Evolutionary conservation across 1,140 invertebrate species (phyloP).

Genomic region (Leucophenga varia): DNA sequence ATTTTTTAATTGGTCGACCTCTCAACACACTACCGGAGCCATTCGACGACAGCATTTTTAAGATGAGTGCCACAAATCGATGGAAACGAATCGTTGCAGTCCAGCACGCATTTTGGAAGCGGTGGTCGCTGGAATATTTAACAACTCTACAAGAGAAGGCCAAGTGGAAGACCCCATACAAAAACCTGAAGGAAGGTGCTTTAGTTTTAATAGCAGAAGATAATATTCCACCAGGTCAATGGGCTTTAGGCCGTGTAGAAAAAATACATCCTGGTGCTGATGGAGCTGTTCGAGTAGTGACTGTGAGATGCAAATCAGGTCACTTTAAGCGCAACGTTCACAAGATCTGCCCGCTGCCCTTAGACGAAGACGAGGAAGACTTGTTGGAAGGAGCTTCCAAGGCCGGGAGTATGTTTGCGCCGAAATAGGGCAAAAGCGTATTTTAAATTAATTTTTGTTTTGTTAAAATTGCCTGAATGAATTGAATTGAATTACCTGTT

Average conservation of each 20-base stretch:
- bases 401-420: slow-evolving; percentile 1
- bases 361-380: not conserved
- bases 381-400: slow-evolving; percentile 6
- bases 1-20: slow-evolving; percentile 2
- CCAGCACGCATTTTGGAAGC: slow-evolving; percentile 21
- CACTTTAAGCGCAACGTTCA: slow-evolving; percentile 3
- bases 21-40: no score
- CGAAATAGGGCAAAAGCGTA: no score
- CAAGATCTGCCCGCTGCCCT: not conserved
- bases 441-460: no score
- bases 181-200: slow-evolving; percentile 25
- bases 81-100: slow-evolving; percentile 8
- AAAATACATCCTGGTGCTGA: slow-evolving; percentile 26
- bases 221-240: slow-evolving; percentile 32
- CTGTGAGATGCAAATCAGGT: slow-evolving; percentile 1
- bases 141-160: slow-evolving; percentile 12
- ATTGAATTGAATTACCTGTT: no score
- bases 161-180: slow-evolving; percentile 22
- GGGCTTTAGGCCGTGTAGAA: slow-evolving; percentile 25
- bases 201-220: slow-evolving; percentile 38
- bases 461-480: no score
- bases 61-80: slow-evolving; percentile 4
- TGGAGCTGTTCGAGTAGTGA: slow-evolving; percentile 9
- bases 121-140: slow-evolving; percentile 29
- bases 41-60: slow-evolving; percentile 6